These are phyloP conservation scores for Poicephalus meyeri DNA, from an alignment of 2,113 vertebrate species.

Conservation along the genomic window DNA sequence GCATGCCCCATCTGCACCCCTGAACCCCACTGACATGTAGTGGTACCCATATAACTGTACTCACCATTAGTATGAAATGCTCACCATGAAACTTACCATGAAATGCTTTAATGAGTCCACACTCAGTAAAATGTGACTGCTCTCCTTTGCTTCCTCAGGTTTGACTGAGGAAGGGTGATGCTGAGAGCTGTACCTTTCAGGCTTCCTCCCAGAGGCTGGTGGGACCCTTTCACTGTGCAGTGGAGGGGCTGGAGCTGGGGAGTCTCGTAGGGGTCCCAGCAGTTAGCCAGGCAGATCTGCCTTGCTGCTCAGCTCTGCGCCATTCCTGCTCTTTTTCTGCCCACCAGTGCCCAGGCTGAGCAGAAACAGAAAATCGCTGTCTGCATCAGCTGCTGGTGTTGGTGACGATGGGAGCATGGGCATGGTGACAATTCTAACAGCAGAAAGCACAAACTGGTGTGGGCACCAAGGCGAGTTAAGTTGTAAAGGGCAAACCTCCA, in stretches of 20 bases:
- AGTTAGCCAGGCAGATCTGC: not conserved
- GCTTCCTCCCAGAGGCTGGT: not conserved
- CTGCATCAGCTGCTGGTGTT: not conserved
- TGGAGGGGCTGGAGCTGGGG: not conserved
- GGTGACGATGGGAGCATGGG: not conserved
- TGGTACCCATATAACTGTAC: rapidly evolving
- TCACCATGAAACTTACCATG: not conserved
- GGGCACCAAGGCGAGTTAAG: not conserved
- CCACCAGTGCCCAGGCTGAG: not conserved
- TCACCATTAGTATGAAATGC: not conserved
- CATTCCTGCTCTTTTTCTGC: not conserved
- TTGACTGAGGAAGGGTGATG: not conserved
- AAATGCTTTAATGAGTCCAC: not conserved
- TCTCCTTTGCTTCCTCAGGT: not conserved
- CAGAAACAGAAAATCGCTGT: not conserved
- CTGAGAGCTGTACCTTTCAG: not conserved
- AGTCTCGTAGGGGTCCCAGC: not conserved
- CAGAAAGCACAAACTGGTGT: not conserved
- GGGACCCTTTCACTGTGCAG: not conserved
- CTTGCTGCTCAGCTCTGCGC: not conserved
- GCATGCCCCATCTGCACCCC: not conserved
- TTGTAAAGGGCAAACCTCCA: not conserved
- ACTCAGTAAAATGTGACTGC: not conserved
- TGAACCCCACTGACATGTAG: not conserved
- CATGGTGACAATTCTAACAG: not conserved